These are phyloP conservation scores for Falcaria lacertinaria DNA, from an alignment of 2,888 invertebrate genomes.

Conservation along the genomic window DNA sequence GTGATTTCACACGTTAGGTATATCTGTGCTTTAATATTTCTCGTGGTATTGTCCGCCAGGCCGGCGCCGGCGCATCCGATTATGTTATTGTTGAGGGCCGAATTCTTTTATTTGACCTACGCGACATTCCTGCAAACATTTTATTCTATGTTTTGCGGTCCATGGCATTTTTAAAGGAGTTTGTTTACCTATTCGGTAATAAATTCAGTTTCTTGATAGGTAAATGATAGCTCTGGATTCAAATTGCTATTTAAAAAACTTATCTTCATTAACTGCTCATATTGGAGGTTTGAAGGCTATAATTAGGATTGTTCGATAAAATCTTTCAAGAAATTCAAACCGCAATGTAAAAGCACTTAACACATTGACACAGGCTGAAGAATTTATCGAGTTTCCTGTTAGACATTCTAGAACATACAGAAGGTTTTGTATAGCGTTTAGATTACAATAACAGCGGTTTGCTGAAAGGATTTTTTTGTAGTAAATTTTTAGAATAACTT, in stretches of 20 bases:
- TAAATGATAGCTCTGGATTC: background rate
- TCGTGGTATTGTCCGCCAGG: slow-evolving; percentile 48
- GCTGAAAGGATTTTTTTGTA: too few relatives aligned
- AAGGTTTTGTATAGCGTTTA: too few relatives aligned
- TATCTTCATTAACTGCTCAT: background rate
- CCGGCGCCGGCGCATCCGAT: slow-evolving; percentile 71
- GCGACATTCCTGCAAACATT: slow-evolving; percentile 54
- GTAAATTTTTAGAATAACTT: too few relatives aligned
- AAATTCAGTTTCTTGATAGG: background rate
- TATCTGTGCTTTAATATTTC: slow-evolving; percentile 61
- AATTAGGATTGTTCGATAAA: background rate
- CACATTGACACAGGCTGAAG: background rate
- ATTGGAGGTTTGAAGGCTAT: background rate
- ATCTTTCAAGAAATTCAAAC: background rate
- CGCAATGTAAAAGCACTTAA: background rate
- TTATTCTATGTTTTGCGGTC: slow-evolving; percentile 56
- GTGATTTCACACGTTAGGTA: slow-evolving; percentile 66
- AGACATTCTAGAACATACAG: too few relatives aligned
- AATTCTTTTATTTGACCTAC: slow-evolving; percentile 74
- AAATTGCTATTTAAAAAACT: background rate
- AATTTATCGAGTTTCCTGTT: background rate
- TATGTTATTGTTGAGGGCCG: slow-evolving; percentile 70
- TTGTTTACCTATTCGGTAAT: slow-evolving; percentile 8
- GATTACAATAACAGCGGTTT: too few relatives aligned
- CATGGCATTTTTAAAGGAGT: slow-evolving; percentile 40